Evolutionary conservation across 2,113 vertebrate species (phyloP).

Genomic region (Podarcis cretensis): DNA sequence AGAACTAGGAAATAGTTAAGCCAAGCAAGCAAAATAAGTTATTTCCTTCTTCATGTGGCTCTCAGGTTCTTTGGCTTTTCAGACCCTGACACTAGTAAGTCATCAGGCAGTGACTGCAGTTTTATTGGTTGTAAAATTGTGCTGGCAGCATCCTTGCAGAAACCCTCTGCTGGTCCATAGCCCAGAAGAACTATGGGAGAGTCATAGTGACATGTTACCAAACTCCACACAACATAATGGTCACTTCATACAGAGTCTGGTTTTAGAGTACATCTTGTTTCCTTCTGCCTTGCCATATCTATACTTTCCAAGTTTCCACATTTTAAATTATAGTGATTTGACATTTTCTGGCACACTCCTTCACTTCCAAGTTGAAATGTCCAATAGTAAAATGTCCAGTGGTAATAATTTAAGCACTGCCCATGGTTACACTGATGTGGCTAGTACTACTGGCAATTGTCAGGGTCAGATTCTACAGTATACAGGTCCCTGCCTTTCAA

Average conservation of each 20-base stretch:
- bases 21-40: background rate
- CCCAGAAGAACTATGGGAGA: no score
- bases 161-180: background rate
- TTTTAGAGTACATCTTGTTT: background rate
- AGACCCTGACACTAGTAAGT: background rate
- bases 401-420: background rate
- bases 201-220: no score
- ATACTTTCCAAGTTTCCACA: background rate
- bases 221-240: background rate
- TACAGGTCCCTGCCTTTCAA: no score
- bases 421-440: background rate
- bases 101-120: background rate
- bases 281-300: background rate
- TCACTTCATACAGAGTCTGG: background rate
- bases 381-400: background rate
- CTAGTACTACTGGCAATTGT: background rate
- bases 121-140: background rate
- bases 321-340: background rate
- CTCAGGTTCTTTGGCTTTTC: background rate
- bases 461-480: background rate
- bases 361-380: background rate
- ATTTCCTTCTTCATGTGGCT: background rate
- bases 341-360: background rate
- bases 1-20: background rate
- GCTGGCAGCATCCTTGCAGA: background rate